phyloP scores from a whole-genome alignment of 1,140 invertebrate genomes.

The Drosophila lini region DNA sequence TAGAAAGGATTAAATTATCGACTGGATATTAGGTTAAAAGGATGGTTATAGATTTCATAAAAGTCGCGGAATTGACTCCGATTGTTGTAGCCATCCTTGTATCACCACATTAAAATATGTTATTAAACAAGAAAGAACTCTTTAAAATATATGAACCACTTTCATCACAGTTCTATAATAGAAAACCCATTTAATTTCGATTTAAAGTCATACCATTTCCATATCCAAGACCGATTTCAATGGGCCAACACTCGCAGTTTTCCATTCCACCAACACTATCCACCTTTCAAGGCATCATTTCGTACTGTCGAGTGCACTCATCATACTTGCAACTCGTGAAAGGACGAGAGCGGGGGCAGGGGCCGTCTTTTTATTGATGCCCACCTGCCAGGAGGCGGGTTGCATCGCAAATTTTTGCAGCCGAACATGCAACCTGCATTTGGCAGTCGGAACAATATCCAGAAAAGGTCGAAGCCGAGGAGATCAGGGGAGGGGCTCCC shows the following conservation, averaged over 20 bases:
- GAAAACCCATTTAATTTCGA: constrained; percentile 36
- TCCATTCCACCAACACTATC: neutral
- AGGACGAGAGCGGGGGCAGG: neutral
- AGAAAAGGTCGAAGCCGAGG: constrained; percentile 38
- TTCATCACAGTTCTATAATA: neutral
- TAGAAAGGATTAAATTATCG: too few species aligned
- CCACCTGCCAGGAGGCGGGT: constrained; percentile 55
- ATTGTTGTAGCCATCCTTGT: neutral
- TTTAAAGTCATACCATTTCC: constrained; percentile 4
- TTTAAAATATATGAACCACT: neutral
- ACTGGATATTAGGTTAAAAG: too few species aligned
- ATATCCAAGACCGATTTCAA: constrained; percentile 34
- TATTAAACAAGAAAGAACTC: neutral
- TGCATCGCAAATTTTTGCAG: constrained; percentile 79
- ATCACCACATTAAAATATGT: neutral
- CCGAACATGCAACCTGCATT: constrained; percentile 79
- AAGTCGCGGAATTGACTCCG: too few species aligned
- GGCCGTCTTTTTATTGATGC: constrained; percentile 67
- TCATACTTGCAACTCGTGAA: constrained; percentile 65
- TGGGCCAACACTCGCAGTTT: constrained; percentile 30
- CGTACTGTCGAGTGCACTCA: constrained; percentile 78
- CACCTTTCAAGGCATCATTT: constrained; percentile 57
- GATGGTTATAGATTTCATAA: too few species aligned
- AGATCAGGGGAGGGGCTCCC: constrained; percentile 30
- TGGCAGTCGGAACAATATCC: constrained; percentile 74